Percentiles rank a stretch among this genome's conserved stretches.
Conservation (phyloP, 2,888 invertebrate genomes). For the Falcaria lacertinaria region DNA sequence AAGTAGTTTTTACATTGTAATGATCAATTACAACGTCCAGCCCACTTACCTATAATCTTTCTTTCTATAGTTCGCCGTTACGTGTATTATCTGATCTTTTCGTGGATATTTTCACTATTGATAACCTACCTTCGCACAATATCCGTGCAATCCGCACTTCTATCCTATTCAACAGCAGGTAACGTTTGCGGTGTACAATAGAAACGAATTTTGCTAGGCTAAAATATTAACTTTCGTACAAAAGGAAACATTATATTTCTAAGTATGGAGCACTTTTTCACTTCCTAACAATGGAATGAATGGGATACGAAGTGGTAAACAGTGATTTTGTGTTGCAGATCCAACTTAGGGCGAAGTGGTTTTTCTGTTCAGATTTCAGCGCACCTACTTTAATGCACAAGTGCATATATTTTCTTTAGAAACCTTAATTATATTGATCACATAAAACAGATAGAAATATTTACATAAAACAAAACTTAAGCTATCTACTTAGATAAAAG, state of each 20-base stretch:
- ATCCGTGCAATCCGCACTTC: conserved; percentile 61
- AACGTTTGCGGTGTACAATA: conserved; percentile 61
- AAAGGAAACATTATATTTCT: conserved; percentile 74
- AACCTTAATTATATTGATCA: no score
- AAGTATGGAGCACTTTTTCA: conserved; percentile 73
- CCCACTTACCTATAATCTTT: conserved; percentile 41
- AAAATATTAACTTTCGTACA: conserved; percentile 76
- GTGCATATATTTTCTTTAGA: no score
- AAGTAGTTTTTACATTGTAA: conserved; percentile 9
- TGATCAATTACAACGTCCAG: conserved; percentile 63
- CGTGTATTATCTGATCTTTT: conserved; percentile 35
- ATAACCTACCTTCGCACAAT: conserved; percentile 46
- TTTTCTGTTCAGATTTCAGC: conserved; percentile 18
- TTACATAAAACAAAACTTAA: no score
- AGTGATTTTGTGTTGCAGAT: conserved; percentile 60
- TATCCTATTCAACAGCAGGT: conserved; percentile 66
- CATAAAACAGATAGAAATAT: no score
- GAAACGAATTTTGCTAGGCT: conserved; percentile 66
- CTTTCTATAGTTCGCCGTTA: conserved; percentile 41
- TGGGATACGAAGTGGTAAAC: conserved; percentile 76
- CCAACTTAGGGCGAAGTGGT: conserved; percentile 36
- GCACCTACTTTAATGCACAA: no score
- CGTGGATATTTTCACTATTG: conserved; percentile 54
- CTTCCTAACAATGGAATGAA: conserved; percentile 75
- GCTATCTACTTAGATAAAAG: no score